phyloP scores from a whole-genome alignment of 2,113 vertebrate genomes.

The Hiodon tergisus region DNA sequence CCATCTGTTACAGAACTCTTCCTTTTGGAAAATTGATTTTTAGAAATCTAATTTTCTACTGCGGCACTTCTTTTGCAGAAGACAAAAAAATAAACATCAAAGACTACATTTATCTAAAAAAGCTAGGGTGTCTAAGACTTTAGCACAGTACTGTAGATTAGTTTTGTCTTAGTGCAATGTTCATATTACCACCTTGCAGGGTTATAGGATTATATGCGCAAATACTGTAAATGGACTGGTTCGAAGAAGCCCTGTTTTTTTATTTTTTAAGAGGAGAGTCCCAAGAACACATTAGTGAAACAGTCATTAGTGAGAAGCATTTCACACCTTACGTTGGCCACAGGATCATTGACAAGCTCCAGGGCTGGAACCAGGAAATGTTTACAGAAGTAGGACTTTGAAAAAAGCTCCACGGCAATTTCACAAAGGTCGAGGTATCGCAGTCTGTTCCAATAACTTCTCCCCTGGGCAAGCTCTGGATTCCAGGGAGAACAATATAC shows the following conservation, averaged over 20 bases:
- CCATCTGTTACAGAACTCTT: too few species aligned
- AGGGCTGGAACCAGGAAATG: constrained; percentile 83
- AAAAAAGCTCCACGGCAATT: constrained; percentile 86
- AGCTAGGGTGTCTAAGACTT: too few species aligned
- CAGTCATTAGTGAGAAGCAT: neutral
- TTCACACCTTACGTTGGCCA: constrained; percentile 88
- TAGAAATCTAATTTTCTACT: too few species aligned
- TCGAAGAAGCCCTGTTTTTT: too few species aligned
- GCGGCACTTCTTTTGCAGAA: neutral
- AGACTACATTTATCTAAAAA: too few species aligned
- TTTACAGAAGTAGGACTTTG: constrained; percentile 92
- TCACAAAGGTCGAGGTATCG: constrained; percentile 91
- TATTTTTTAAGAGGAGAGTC: neutral
- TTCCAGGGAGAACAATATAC: constrained; percentile 16
- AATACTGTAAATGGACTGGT: too few species aligned
- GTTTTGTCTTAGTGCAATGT: too few species aligned
- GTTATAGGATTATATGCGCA: too few species aligned
- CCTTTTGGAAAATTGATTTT: too few species aligned
- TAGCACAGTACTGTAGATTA: too few species aligned
- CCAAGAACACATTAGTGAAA: neutral
- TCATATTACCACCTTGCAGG: too few species aligned
- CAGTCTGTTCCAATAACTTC: constrained; percentile 91
- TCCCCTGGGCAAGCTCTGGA: constrained; percentile 84
- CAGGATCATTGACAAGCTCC: constrained; percentile 84
- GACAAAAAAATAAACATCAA: too few species aligned